Evolutionary conservation across 2,113 vertebrate species (phyloP).

Genomic region (Sturnus vulgaris): DNA sequence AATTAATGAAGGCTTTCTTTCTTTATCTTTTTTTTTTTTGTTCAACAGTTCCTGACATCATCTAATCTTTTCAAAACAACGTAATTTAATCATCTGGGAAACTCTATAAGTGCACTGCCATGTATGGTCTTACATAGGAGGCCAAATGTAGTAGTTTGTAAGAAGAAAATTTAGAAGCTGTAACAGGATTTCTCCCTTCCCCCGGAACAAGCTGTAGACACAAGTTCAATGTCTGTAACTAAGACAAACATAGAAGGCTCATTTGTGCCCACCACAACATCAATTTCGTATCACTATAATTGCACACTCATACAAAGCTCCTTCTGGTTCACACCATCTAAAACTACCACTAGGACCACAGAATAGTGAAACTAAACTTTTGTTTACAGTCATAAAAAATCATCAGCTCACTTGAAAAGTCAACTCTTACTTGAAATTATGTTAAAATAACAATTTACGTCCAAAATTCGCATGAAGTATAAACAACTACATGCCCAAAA

Average conservation of each 20-base stretch:
- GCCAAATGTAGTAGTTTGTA: background rate
- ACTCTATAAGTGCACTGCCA: background rate
- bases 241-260: background rate
- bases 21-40: background rate
- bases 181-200: background rate
- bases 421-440: background rate
- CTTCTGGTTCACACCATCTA: background rate
- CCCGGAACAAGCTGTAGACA: background rate
- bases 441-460: background rate
- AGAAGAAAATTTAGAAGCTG: background rate
- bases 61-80: background rate
- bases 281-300: background rate
- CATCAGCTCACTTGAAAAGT: background rate
- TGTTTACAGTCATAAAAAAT: background rate
- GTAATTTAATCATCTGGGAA: slow-evolving; percentile 29
- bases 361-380: background rate
- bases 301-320: background rate
- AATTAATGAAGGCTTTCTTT: background rate
- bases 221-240: background rate
- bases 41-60: background rate
- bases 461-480: background rate
- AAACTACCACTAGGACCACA: background rate
- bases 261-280: background rate
- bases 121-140: background rate
- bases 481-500: background rate